phyloP scores from a whole-genome alignment of 2,888 invertebrate species.

The Cistogaster globosa region DNA sequence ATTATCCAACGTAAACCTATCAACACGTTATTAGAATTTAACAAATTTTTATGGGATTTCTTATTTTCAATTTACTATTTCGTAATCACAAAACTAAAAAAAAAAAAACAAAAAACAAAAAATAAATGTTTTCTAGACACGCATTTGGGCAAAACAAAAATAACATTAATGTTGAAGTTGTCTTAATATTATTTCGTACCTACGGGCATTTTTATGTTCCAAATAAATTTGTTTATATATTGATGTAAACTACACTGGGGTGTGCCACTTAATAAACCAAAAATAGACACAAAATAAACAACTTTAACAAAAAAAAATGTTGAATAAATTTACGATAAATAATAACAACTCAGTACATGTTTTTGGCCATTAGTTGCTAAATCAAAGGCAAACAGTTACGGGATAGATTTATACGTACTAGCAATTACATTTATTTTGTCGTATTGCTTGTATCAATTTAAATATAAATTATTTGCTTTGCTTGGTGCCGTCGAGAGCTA shows the following conservation, averaged over 20 bases:
- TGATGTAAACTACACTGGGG: constrained; percentile 31
- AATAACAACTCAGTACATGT: constrained; percentile 40
- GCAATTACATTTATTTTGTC: not conserved
- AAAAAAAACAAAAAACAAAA: too few relatives aligned
- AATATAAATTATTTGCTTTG: not conserved
- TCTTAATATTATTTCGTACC: constrained; percentile 48
- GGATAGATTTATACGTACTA: not conserved
- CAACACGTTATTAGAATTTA: constrained; percentile 35
- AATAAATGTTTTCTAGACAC: constrained; percentile 50
- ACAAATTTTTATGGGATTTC: not conserved
- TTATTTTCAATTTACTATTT: constrained; percentile 19
- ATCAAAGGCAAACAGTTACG: constrained; percentile 27
- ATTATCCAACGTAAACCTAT: constrained; percentile 25
- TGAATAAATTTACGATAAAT: constrained; percentile 38
- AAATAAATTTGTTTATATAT: constrained; percentile 45
- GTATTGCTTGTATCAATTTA: not conserved
- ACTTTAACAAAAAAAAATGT: too few relatives aligned
- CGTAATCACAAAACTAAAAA: constrained; percentile 36
- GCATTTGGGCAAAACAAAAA: constrained; percentile 42
- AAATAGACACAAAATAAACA: not conserved
- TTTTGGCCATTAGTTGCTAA: constrained; percentile 44
- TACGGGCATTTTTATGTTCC: constrained; percentile 31
- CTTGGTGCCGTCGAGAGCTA: too few relatives aligned
- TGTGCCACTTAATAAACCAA: constrained; percentile 50
- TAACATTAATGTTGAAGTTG: constrained; percentile 16